Percentiles rank a stretch among this genome's conserved stretches.
phyloP scores from a whole-genome alignment of 2,888 invertebrate species.

The Xylocampa areola region DNA sequence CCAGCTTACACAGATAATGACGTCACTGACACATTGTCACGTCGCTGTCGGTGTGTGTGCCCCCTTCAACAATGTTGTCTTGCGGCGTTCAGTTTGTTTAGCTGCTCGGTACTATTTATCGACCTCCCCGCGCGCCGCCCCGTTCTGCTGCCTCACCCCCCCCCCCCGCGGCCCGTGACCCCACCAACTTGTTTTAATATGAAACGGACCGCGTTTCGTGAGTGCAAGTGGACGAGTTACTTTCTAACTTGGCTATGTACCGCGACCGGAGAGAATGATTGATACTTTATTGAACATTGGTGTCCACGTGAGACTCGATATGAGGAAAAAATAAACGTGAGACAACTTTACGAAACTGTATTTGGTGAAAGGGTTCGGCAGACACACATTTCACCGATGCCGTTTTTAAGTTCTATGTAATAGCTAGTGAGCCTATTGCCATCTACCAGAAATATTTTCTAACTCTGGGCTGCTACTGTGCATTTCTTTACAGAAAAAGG shows the following conservation, averaged over 20 bases:
- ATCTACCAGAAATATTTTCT: too few relatives aligned
- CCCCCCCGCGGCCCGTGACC: background rate
- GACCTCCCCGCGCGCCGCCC: slow-evolving; percentile 2
- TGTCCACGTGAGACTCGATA: background rate
- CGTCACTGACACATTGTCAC: background rate
- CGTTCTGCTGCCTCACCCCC: background rate
- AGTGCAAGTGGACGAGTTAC: background rate
- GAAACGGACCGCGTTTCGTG: background rate
- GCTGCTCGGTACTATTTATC: slow-evolving; percentile 25
- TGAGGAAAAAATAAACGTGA: too few relatives aligned
- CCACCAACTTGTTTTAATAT: slow-evolving; percentile 2
- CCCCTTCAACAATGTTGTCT: slow-evolving; percentile 1
- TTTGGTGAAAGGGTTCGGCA: background rate
- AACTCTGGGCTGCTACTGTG: too few relatives aligned
- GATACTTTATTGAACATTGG: background rate
- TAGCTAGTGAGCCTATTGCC: too few relatives aligned
- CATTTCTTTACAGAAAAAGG: too few relatives aligned
- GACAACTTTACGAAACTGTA: background rate
- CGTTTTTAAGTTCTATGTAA: too few relatives aligned
- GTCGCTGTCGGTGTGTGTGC: background rate
- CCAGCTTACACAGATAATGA: background rate
- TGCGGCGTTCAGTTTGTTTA: slow-evolving; percentile 12
- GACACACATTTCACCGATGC: too few relatives aligned
- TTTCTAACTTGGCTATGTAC: slow-evolving; percentile 1
- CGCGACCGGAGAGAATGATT: background rate